Evolutionary conservation across 1,140 invertebrate species (phyloP).

Genomic region (Copidosoma floridanum): DNA sequence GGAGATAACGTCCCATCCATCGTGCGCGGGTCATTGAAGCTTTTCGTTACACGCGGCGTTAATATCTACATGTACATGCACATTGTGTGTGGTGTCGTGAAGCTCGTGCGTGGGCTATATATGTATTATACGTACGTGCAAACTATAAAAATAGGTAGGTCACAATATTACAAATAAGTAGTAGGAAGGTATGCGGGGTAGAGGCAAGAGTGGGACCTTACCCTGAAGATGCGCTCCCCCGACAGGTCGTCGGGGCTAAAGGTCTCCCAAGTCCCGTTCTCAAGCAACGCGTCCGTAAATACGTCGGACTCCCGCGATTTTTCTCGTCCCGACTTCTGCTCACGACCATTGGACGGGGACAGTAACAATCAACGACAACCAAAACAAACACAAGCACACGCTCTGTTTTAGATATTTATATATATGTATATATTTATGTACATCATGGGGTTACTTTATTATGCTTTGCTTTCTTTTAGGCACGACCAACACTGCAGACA

Average conservation of each 20-base stretch:
- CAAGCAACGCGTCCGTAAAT: slow-evolving; percentile 60
- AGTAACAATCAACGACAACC: background rate
- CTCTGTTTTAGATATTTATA: too few species aligned
- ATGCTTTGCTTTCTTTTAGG: background rate
- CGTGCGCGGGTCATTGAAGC: too few species aligned
- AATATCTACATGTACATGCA: too few species aligned
- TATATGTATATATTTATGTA: too few species aligned
- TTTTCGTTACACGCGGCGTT: too few species aligned
- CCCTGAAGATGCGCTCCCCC: slow-evolving; percentile 59
- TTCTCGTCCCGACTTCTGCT: slow-evolving; percentile 16
- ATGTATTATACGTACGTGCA: too few species aligned
- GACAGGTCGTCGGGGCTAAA: slow-evolving; percentile 58
- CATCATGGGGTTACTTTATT: background rate
- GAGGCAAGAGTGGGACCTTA: slow-evolving; percentile 41
- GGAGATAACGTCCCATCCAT: too few species aligned
- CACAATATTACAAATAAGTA: too few species aligned
- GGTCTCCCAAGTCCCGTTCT: slow-evolving; percentile 65
- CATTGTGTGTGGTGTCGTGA: too few species aligned
- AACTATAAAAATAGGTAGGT: too few species aligned
- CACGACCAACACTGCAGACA: too few species aligned
- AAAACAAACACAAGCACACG: background rate
- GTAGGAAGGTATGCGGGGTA: slow-evolving; percentile 10
- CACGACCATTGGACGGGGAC: background rate
- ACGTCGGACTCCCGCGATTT: slow-evolving; percentile 53
- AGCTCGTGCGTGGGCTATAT: too few species aligned